These are phyloP conservation scores for Hydrotaea diabolus DNA, from an alignment of 2,888 invertebrate species.

Conservation along the genomic window DNA sequence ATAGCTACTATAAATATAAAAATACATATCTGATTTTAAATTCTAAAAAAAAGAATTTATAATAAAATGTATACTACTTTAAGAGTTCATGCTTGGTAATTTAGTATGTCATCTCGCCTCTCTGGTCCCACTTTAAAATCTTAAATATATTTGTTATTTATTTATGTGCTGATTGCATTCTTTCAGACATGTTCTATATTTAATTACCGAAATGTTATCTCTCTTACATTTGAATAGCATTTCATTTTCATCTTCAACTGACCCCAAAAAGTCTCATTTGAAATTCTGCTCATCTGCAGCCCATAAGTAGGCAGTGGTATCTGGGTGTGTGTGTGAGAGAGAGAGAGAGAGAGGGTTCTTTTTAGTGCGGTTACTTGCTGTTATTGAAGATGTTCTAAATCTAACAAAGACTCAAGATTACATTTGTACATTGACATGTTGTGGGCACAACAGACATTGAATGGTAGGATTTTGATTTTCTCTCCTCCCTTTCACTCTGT, in stretches of 20 bases:
- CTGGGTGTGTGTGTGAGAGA: too few species aligned
- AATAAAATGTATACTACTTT: too few species aligned
- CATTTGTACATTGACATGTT: constrained; percentile 9
- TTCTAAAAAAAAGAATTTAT: too few species aligned
- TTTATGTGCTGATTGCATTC: background rate
- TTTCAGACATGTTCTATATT: background rate
- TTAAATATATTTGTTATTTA: too few species aligned
- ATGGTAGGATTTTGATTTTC: background rate
- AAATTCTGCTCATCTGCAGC: background rate
- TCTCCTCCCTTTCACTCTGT: too few species aligned
- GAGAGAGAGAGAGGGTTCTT: too few species aligned
- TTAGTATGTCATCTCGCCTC: too few species aligned
- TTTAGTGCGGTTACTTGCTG: too few species aligned
- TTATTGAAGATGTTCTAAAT: constrained; percentile 7
- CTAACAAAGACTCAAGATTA: constrained; percentile 6
- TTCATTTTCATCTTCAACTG: background rate
- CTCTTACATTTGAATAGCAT: background rate
- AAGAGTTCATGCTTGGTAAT: too few species aligned
- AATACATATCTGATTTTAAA: too few species aligned
- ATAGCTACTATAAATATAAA: too few species aligned
- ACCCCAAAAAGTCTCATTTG: background rate
- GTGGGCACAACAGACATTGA: background rate
- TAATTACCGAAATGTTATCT: background rate
- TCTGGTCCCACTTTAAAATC: too few species aligned
- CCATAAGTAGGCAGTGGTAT: background rate